Base-by-base conservation (phyloP, 53 echinoderm and acorn worm genomes). In the Echinometra lucunter region DNA sequence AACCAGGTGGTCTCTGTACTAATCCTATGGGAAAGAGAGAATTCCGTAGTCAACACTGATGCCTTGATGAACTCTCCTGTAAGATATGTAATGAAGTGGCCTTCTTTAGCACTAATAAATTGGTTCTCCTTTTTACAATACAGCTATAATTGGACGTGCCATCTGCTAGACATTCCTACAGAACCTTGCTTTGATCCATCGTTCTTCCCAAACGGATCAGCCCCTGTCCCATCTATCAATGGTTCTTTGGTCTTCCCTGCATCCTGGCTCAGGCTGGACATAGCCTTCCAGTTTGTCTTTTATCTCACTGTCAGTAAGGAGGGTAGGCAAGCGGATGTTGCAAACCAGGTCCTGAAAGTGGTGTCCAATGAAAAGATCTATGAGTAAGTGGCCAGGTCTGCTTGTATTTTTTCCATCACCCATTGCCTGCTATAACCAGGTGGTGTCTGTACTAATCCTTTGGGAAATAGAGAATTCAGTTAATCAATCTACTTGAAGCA, bases 141-240 rank as follows among this genome's bases (percentile, higher is more conserved):
- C 17, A 98, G 98, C 30, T 98, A 96, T 82, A 95, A 89, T 63
- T 98, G 98, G 98, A 94, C 97, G 0, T 98, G 98, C 58, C 88
- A 95, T 70, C 95, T 87, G 27, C 56, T 98, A 30, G 92, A 90
- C 40, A 55, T 53, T 21, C 95, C 96, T 1, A 53, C 94, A 0
- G 55, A 78, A 25, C 58, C 94, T 1, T 98, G 98, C 94, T 98
- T 98, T 95, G 90, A 94, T 74, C 37, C 88, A 28, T 74, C 91
- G 38, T 69, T 57, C 32, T 45, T 96, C 15, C 89, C 91, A 80
- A 96, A 96, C 92, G 66, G 57, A 19, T 74, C 95, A 2, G 38
- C 95, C 58, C 63, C 94, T 21, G 82, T 97, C 15, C 94, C 96
- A 23, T 94, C 96, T 4, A 88, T 83, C 89, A 96, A 96, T 67